A percentile compares a stretch with the other conserved stretches of the same genome.
These are phyloP conservation scores for Hetaerina titia DNA, from an alignment of 2,888 invertebrate genomes.

Conservation along the genomic window DNA sequence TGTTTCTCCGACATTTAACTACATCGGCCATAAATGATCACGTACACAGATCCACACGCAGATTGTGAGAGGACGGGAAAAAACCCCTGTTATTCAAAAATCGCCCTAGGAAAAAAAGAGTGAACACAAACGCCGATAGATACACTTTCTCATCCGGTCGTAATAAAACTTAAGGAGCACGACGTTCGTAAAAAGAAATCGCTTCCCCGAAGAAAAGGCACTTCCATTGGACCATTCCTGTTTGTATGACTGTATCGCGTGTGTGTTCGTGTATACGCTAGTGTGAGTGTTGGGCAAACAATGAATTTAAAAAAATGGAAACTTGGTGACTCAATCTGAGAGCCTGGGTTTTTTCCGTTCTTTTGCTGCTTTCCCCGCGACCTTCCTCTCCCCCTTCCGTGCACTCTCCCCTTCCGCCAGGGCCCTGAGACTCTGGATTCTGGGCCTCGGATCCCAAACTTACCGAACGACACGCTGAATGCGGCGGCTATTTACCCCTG, in stretches of 20 bases:
- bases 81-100: neutral
- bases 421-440: no score
- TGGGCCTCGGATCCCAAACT: no score
- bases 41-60: neutral
- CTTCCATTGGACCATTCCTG: neutral
- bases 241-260: neutral
- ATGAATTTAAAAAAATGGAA: neutral
- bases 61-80: neutral
- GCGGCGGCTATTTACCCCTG: no score
- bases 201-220: neutral
- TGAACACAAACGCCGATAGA: neutral
- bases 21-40: neutral
- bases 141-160: slow-evolving; percentile 12
- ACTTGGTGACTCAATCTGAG: neutral
- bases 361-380: neutral
- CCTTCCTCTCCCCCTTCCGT: no score
- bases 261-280: neutral
- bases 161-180: neutral
- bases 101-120: neutral
- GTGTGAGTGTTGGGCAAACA: neutral
- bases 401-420: no score
- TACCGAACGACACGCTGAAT: no score
- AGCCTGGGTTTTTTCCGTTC: neutral
- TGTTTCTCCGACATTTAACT: neutral
- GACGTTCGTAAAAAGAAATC: neutral